phyloP scores from a whole-genome alignment of 2,888 invertebrate genomes.

The Cetonia aurata region DNA sequence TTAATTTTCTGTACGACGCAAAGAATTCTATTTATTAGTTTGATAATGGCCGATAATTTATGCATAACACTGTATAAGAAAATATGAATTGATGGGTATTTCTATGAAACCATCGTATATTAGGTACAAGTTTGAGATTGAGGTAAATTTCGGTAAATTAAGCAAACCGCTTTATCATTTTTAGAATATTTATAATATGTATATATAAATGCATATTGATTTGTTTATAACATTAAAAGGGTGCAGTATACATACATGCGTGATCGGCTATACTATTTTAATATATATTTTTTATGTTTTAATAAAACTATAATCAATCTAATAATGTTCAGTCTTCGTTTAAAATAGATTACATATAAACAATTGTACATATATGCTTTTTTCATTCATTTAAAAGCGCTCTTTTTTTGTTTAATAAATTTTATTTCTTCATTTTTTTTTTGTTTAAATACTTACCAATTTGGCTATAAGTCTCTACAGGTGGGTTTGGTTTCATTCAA shows the following conservation, averaged over 20 bases:
- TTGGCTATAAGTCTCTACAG: conserved; percentile 50
- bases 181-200: conserved; percentile 17
- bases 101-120: no score
- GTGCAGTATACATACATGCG: conserved; percentile 46
- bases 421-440: conserved; percentile 22
- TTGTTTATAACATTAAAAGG: conserved; percentile 7
- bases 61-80: no score
- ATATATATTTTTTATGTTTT: conserved; percentile 41
- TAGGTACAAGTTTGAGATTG: no score
- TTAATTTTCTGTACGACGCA: no score
- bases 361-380: conserved; percentile 62
- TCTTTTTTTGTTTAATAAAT: conserved; percentile 50
- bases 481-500: conserved; percentile 39
- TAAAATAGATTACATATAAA: conserved; percentile 62
- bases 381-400: conserved; percentile 57
- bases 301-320: conserved; percentile 55
- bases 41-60: no score
- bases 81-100: no score
- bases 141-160: no score
- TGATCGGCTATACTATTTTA: conserved; percentile 30
- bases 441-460: conserved; percentile 46
- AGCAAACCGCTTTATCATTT: no score
- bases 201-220: background rate
- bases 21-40: no score
- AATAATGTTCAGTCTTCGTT: conserved; percentile 64